Conservation (phyloP, 2,113 vertebrate genomes). For the Trogon surrucura region DNA sequence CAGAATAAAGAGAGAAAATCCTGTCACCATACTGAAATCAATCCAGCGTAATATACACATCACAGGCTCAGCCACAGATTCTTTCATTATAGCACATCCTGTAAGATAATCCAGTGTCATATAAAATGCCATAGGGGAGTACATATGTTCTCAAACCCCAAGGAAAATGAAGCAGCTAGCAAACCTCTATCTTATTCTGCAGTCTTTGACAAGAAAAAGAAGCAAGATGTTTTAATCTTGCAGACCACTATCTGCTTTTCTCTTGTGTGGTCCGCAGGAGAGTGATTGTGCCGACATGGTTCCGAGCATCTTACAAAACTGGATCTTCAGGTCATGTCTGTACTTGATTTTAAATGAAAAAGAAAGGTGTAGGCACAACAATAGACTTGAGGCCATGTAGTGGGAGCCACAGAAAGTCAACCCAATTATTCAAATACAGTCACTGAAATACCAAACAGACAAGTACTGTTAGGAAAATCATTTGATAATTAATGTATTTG, state of each 20-base stretch:
- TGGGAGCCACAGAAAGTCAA: constrained; percentile 16
- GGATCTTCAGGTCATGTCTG: constrained; percentile 45
- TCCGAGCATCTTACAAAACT: constrained; percentile 49
- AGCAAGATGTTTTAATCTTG: background rate
- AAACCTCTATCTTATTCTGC: background rate
- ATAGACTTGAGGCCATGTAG: constrained; percentile 6
- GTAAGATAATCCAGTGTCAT: background rate
- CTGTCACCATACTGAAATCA: background rate
- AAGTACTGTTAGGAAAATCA: background rate
- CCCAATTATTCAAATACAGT: constrained; percentile 43
- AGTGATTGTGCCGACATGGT: background rate
- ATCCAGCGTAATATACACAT: background rate
- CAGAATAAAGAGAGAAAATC: constrained; percentile 8
- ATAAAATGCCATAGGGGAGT: background rate
- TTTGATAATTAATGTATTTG: background rate
- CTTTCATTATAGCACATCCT: background rate
- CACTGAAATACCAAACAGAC: constrained; percentile 10
- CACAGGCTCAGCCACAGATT: background rate
- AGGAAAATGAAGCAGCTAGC: background rate
- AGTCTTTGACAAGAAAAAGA: background rate
- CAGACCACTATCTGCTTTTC: background rate
- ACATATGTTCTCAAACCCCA: background rate
- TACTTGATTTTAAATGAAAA: constrained; percentile 19
- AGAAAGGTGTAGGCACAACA: background rate
- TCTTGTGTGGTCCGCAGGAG: background rate